These are phyloP conservation scores for Eidolon helvum DNA, from an alignment of 2,113 vertebrate species.

Conservation along the genomic window DNA sequence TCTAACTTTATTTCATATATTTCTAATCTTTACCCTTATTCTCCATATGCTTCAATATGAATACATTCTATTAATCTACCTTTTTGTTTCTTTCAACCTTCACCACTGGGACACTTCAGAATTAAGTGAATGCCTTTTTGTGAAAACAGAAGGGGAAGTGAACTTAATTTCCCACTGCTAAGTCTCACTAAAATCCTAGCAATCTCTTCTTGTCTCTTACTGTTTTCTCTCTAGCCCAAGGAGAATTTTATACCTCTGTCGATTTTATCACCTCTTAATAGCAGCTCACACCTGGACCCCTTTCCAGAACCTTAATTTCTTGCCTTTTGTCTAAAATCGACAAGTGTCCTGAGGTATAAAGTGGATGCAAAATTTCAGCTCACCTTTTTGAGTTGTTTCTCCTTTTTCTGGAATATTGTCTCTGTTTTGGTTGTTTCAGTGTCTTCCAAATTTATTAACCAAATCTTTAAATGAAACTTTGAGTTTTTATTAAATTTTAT, in stretches of 20 bases:
- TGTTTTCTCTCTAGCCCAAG: not conserved
- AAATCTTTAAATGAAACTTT: not conserved
- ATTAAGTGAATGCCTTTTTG: not conserved
- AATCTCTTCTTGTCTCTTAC: not conserved
- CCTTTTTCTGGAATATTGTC: not conserved
- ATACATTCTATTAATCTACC: not conserved
- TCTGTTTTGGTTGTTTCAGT: not conserved
- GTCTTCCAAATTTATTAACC: not conserved
- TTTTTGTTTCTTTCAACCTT: not conserved
- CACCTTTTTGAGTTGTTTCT: not conserved
- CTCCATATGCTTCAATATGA: not conserved
- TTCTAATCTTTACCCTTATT: not conserved
- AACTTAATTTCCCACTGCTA: not conserved
- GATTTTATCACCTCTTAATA: not conserved
- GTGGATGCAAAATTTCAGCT: not conserved
- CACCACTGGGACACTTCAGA: not conserved
- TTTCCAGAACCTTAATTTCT: not conserved
- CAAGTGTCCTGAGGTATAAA: not conserved
- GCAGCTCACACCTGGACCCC: not conserved
- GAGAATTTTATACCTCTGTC: not conserved
- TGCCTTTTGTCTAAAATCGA: not conserved
- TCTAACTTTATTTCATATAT: not conserved
- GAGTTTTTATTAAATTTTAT: not conserved
- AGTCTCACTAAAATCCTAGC: not conserved
- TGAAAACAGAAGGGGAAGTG: not conserved